phyloP scores from a whole-genome alignment of 2,888 invertebrate genomes.

The Pyrochroa serraticornis region DNA sequence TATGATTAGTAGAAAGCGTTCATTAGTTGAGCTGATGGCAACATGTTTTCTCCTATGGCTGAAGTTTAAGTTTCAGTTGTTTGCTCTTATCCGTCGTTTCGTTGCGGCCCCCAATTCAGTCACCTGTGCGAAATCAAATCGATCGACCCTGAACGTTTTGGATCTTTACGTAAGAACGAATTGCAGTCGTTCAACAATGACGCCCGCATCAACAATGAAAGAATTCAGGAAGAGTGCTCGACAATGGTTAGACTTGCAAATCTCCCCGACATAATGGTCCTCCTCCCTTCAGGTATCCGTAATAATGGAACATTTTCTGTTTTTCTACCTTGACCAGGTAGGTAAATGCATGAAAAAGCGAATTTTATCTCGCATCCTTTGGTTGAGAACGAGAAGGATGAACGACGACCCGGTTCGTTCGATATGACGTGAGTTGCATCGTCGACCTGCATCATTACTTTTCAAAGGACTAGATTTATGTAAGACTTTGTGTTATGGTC shows the following conservation, averaged over 20 bases:
- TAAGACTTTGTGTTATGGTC: conserved; percentile 36
- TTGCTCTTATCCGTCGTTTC: too few relatives aligned
- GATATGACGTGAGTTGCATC: too few relatives aligned
- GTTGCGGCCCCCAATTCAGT: too few relatives aligned
- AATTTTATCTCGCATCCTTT: conserved; percentile 13
- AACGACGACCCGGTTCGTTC: too few relatives aligned
- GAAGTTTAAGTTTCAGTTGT: too few relatives aligned
- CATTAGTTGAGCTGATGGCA: too few relatives aligned
- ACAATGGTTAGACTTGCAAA: conserved; percentile 33
- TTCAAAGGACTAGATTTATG: conserved; percentile 36
- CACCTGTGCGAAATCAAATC: too few relatives aligned
- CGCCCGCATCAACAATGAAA: conserved; percentile 15
- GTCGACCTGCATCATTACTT: conserved; percentile 9
- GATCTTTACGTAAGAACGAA: too few relatives aligned
- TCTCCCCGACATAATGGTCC: conserved; percentile 22
- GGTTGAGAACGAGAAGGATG: conserved; percentile 17
- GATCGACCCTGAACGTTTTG: too few relatives aligned
- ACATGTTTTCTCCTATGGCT: too few relatives aligned
- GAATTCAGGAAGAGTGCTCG: conserved; percentile 25
- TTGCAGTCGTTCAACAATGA: too few relatives aligned
- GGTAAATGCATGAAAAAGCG: conserved; percentile 27
- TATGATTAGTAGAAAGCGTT: too few relatives aligned
- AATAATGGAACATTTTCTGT: conserved; percentile 8
- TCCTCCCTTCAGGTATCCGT: conserved; percentile 26
- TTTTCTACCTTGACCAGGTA: conserved; percentile 27